Evolutionary conservation across 1,140 invertebrate genomes (phyloP).

Genomic region (Agrypnia vestita): DNA sequence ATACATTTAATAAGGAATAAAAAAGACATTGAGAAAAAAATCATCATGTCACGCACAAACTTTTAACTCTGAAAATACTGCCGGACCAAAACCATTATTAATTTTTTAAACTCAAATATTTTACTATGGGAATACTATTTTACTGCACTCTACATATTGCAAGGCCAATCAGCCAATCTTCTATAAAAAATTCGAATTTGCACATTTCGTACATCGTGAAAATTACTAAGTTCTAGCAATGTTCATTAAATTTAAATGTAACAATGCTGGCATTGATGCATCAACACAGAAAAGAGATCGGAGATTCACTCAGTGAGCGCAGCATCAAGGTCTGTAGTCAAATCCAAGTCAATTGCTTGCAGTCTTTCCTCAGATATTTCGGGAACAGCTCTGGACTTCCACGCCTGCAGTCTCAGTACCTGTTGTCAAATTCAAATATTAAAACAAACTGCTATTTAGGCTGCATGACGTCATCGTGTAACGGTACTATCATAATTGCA

Average conservation of each 20-base stretch:
- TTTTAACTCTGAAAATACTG: too few relatives aligned
- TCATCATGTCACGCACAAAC: too few relatives aligned
- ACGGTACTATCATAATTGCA: neutral
- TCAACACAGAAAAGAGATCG: neutral
- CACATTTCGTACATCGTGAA: neutral
- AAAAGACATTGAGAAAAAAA: too few relatives aligned
- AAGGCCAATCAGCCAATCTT: neutral
- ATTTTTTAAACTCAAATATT: too few relatives aligned
- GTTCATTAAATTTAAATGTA: neutral
- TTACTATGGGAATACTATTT: too few relatives aligned
- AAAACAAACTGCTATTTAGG: neutral
- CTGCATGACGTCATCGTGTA: neutral
- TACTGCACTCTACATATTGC: too few relatives aligned
- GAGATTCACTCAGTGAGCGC: slow-evolving; percentile 27
- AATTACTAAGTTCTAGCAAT: neutral
- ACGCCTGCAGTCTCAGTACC: slow-evolving; percentile 80
- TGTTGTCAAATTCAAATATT: slow-evolving; percentile 57
- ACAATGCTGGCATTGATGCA: too few relatives aligned
- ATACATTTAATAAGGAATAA: too few relatives aligned
- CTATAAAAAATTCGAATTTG: neutral
- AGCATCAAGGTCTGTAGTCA: slow-evolving; percentile 14
- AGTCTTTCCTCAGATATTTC: slow-evolving; percentile 15
- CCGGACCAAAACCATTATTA: too few relatives aligned
- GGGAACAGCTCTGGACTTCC: slow-evolving; percentile 70
- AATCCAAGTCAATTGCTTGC: slow-evolving; percentile 17